These are phyloP conservation scores for Idris sp. DNA, from an alignment of 1,140 invertebrate species.

Conservation along the genomic window DNA sequence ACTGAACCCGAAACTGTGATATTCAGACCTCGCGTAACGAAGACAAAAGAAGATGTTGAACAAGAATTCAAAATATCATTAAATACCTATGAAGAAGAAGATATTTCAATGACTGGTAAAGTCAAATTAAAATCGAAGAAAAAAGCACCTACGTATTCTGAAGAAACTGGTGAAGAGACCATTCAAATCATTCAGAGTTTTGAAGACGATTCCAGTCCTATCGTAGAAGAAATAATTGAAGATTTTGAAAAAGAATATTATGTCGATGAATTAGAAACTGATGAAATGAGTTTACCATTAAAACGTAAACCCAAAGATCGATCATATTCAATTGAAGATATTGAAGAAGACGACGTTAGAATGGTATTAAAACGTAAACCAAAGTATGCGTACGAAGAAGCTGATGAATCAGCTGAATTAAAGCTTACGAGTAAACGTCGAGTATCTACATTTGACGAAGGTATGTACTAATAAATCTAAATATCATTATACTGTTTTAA, in stretches of 20 bases:
- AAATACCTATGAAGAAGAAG: slow-evolving; percentile 90
- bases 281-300: slow-evolving; percentile 76
- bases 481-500: too few relatives aligned
- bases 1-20: slow-evolving; percentile 86
- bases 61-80: slow-evolving; percentile 91
- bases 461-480: too few relatives aligned
- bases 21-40: slow-evolving; percentile 84
- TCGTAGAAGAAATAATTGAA: slow-evolving; percentile 85
- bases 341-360: slow-evolving; percentile 77
- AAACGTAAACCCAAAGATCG: slow-evolving; percentile 74
- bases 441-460: slow-evolving; percentile 82
- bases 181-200: slow-evolving; percentile 85
- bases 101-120: slow-evolving; percentile 90
- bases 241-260: slow-evolving; percentile 81
- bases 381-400: slow-evolving; percentile 74
- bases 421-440: slow-evolving; percentile 74
- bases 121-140: slow-evolving; percentile 86
- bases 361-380: slow-evolving; percentile 80
- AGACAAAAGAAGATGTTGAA: slow-evolving; percentile 89
- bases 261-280: slow-evolving; percentile 79
- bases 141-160: slow-evolving; percentile 83
- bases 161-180: slow-evolving; percentile 85
- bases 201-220: slow-evolving; percentile 82
- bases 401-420: slow-evolving; percentile 82
- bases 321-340: slow-evolving; percentile 72